Base-by-base conservation (phyloP, 2,113 vertebrate genomes). In the Dipodomys stephensi region DNA sequence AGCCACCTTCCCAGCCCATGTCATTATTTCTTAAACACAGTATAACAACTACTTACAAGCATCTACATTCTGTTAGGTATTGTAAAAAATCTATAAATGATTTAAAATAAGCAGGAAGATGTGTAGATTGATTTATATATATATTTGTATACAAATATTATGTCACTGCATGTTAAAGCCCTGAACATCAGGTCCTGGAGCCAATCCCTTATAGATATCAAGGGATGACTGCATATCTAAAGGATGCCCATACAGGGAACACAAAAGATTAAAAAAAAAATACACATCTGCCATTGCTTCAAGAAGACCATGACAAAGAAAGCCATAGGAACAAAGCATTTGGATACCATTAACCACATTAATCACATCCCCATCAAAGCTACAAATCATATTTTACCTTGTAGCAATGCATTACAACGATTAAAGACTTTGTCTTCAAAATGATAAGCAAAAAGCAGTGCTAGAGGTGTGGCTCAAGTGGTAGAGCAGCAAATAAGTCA, bases 381-480 rank as follows among this genome's bases (percentile, higher is more conserved):
- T 19, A 67, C 44, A 94, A 67, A 79, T 79, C 88, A 57, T 44
- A 71, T 16, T 91, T 86, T 65, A 67, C 77, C 57, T 95, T 57
- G 5, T 32, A 39, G 71, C 25, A 93, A 12, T 69, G 25, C 83
- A 83, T 91, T 83, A 74, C 15, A 84, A 82, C 4, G 71, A 30
- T 60, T 30, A 88, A 44, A 32, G 81, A 90, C 87, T 73, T 60
- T 83, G 89, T 93, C 32, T 74, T 39, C 79, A 67, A 39, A 87
- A 92, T 87, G 76, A 84, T 81, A 76, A 49, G 89, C 6, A 72
- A 92, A 78, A 92, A 60, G 89, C 6, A 81, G 69, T 74, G 79
- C 83, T 73, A 62, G 80, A 69, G 28, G 19, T 80, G 16, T 81
- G n/a, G 49, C 39, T 49, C 8, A 12, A 49, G 49, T 49, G 12